phyloP scores from a whole-genome alignment of 1,140 invertebrate species.

The Lepidostoma basale region DNA sequence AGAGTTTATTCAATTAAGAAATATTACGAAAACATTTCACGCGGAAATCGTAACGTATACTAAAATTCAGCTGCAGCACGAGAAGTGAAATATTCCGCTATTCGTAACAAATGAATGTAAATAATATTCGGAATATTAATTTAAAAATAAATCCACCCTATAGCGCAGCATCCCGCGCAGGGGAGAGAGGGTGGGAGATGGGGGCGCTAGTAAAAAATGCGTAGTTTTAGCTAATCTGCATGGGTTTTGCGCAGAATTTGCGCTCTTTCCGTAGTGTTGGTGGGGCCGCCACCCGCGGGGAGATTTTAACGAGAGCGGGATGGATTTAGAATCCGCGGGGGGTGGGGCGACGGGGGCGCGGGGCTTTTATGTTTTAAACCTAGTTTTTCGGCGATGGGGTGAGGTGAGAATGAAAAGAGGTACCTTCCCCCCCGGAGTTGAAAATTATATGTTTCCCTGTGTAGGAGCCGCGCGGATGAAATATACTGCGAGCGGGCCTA shows the following conservation, averaged over 20 bases:
- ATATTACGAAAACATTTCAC: too few species aligned
- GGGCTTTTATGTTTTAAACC: slow-evolving; percentile 46
- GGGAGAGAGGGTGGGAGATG: slow-evolving; percentile 35
- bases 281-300: slow-evolving; percentile 3
- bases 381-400: slow-evolving; percentile 42
- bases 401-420: slow-evolving; percentile 39
- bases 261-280: slow-evolving; percentile 33
- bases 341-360: slow-evolving; percentile 3
- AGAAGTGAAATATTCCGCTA: slow-evolving; percentile 7
- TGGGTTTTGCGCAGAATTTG: slow-evolving; percentile 48
- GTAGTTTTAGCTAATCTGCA: slow-evolving; percentile 65
- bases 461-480: slow-evolving; percentile 38
- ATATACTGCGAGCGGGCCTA: slow-evolving; percentile 44
- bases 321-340: slow-evolving; percentile 42
- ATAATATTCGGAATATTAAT: slow-evolving; percentile 46
- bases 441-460: slow-evolving; percentile 45
- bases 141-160: slow-evolving; percentile 42
- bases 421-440: slow-evolving; percentile 34
- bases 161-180: slow-evolving; percentile 38
- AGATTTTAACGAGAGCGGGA: slow-evolving; percentile 46
- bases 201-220: slow-evolving; percentile 59
- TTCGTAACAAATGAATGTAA: slow-evolving; percentile 42
- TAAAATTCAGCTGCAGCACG: slow-evolving; percentile 8
- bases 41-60: too few species aligned
- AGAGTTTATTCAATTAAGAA: too few species aligned